These are phyloP conservation scores for Malurus leucopterus DNA, from an alignment of 2,797 vertebrate genomes.

Conservation along the genomic window DNA sequence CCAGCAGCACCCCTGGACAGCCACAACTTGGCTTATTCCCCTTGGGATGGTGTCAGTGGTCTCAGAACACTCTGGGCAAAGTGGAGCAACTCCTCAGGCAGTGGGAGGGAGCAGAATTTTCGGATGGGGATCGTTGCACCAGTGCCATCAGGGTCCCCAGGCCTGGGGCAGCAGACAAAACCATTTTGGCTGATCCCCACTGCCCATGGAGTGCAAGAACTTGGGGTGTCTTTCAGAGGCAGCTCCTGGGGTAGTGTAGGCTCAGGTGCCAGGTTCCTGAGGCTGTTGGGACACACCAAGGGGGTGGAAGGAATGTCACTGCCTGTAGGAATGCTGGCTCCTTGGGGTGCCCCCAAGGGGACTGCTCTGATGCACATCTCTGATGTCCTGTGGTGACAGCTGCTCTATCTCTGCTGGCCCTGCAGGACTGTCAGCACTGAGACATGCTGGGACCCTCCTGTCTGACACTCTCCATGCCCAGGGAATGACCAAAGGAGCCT, in stretches of 20 bases:
- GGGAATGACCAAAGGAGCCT: not conserved
- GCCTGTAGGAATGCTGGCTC: too few relatives aligned
- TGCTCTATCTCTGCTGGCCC: not conserved
- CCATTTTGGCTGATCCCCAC: not conserved
- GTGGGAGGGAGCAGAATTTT: not conserved
- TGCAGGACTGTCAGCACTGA: not conserved
- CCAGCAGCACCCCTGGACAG: too few relatives aligned
- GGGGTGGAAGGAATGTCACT: not conserved
- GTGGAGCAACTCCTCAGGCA: not conserved
- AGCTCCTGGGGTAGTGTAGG: too few relatives aligned
- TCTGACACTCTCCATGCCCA: not conserved
- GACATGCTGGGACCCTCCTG: not conserved
- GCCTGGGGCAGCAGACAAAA: accelerated
- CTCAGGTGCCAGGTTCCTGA: not conserved
- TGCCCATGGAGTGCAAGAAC: not conserved
- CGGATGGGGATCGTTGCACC: too few relatives aligned
- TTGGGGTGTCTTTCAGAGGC: not conserved
- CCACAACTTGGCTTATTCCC: not conserved
- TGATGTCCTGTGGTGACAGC: too few relatives aligned
- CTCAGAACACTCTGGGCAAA: not conserved
- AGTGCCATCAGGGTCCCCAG: too few relatives aligned
- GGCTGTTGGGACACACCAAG: too few relatives aligned
- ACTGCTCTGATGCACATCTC: not conserved
- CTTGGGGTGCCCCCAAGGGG: too few relatives aligned
- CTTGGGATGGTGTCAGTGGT: not conserved